phyloP scores from a whole-genome alignment of 35 echinoderm and acorn worm genomes.

The Apostichopus japonicus region DNA sequence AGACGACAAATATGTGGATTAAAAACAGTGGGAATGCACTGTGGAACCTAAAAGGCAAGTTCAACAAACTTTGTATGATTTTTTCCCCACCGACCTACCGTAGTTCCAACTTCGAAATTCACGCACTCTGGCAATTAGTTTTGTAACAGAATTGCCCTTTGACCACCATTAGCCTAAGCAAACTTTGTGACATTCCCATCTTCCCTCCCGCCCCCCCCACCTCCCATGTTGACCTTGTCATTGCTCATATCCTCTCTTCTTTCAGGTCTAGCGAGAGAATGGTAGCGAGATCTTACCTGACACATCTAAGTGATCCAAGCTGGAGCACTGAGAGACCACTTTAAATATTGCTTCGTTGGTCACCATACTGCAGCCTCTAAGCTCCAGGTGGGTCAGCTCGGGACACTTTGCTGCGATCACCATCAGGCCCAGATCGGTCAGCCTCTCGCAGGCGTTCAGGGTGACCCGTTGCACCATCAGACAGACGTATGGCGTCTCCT shows the following conservation, averaged over 20 bases:
- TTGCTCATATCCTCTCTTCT: neutral
- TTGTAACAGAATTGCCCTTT: too few relatives aligned
- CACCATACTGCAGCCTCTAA: slow-evolving; percentile 84
- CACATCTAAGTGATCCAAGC: slow-evolving; percentile 91
- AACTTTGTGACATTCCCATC: too few relatives aligned
- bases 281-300: slow-evolving; percentile 61
- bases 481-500: slow-evolving; percentile 93
- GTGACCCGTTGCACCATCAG: slow-evolving; percentile 78
- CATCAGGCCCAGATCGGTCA: slow-evolving; percentile 76
- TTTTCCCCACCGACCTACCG: too few relatives aligned
- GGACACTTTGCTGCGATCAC: slow-evolving; percentile 78
- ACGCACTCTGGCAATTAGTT: too few relatives aligned
- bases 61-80: too few relatives aligned
- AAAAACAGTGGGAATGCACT: too few relatives aligned
- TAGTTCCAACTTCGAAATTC: too few relatives aligned
- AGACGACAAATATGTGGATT: too few relatives aligned
- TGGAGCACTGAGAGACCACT: slow-evolving; percentile 89
- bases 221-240: too few relatives aligned
- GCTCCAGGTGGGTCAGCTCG: slow-evolving; percentile 85
- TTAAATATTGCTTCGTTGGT: slow-evolving; percentile 94
- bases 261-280: neutral
- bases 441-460: slow-evolving; percentile 84
- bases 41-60: too few relatives aligned
- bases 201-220: too few relatives aligned
- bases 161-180: too few relatives aligned